A percentile compares a stretch with the other conserved stretches of the same genome.
Conservation (phyloP, 2,797 vertebrate species). For the Sus cebifrons region DNA sequence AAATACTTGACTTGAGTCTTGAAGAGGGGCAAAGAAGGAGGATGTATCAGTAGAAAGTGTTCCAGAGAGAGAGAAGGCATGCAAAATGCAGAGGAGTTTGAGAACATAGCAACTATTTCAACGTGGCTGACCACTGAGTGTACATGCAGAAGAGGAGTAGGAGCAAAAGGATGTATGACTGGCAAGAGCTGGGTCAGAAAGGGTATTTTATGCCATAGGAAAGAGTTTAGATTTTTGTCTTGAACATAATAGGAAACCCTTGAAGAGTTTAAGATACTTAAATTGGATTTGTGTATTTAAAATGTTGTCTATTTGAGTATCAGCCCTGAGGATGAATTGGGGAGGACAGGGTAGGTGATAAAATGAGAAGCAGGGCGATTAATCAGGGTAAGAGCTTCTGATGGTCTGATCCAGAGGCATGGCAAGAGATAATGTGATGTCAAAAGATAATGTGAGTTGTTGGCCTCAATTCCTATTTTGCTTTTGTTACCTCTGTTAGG, state of each 20-base stretch:
- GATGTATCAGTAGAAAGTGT: not conserved
- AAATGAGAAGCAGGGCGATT: not conserved
- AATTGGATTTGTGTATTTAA: constrained; percentile 15
- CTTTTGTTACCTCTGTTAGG: not conserved
- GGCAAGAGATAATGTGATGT: not conserved
- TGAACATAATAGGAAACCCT: not conserved
- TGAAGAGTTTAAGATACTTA: not conserved
- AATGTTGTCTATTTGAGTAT: not conserved
- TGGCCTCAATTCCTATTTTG: not conserved
- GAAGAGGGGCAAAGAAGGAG: not conserved
- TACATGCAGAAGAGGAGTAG: not conserved
- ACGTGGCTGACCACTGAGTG: rapidly evolving
- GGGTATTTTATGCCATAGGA: not conserved
- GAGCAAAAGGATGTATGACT: too few relatives aligned
- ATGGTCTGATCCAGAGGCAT: not conserved
- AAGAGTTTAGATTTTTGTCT: not conserved
- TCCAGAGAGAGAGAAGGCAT: not conserved
- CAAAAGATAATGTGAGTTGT: not conserved
- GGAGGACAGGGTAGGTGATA: not conserved
- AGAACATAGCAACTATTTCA: not conserved
- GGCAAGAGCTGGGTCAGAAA: not conserved
- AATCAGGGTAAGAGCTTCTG: not conserved
- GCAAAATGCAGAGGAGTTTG: not conserved
- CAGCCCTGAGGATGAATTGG: not conserved
- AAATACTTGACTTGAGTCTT: constrained; percentile 1